Conservation (phyloP, 2,888 invertebrate genomes). For the Pimpla rufipes region DNA sequence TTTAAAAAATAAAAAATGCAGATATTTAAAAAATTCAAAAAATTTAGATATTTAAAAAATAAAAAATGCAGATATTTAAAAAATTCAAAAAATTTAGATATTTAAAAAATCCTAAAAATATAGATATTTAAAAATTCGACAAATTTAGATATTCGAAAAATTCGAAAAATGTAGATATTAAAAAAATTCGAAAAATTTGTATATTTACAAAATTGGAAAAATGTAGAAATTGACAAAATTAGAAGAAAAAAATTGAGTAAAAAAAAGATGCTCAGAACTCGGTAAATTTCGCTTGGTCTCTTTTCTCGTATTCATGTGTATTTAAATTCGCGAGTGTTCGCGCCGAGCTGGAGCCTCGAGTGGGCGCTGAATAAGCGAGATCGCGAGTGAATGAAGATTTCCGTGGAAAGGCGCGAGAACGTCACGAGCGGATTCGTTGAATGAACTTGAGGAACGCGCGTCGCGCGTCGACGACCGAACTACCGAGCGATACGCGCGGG, state of each 20-base stretch:
- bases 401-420: background rate
- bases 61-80: too few species aligned
- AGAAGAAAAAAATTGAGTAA: background rate
- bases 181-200: too few species aligned
- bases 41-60: too few species aligned
- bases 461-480: slow-evolving; percentile 1
- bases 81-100: too few species aligned
- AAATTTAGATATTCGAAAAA: background rate
- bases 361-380: background rate
- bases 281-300: background rate
- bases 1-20: too few species aligned
- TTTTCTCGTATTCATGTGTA: too few species aligned
- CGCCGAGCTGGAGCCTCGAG: background rate
- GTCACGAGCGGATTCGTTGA: slow-evolving; percentile 3
- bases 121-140: too few species aligned
- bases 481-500: slow-evolving; percentile 7
- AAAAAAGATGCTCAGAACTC: background rate
- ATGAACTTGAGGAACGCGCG: slow-evolving; percentile 31
- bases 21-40: too few species aligned
- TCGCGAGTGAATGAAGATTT: slow-evolving; percentile 41
- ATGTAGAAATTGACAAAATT: too few species aligned
- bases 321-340: background rate
- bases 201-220: too few species aligned
- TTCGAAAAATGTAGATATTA: too few species aligned
- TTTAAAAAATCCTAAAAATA: too few species aligned